Base-by-base conservation (phyloP, 2,797 vertebrate species). In the Cottoperca gobio region DNA sequence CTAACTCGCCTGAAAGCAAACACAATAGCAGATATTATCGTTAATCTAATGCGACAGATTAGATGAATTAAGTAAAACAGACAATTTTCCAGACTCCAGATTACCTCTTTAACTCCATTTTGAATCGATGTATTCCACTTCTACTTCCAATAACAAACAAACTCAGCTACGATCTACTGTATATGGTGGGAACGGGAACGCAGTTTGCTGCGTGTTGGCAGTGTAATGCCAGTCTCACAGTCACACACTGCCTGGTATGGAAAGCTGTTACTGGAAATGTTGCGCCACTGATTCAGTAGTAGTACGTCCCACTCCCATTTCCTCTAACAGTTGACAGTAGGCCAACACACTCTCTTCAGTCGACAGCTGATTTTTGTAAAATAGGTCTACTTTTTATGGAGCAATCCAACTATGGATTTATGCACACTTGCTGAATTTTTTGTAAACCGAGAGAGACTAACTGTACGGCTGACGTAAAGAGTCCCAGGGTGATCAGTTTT, bases 61-160 rank as follows among this genome's bases (percentile, higher is more conserved):
- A 10, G 6, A 37, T 21, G 0, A 31, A 9, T 2, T 7, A 5
- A 21, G 12, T 1, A 33, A 11, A 10, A 19, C 2, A n/a, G 2
- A n/a, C 3, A n/a, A 2, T 3, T 17, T 24, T 13, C 1, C 21
- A 6, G 3, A 16, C 19, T 33, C 6, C 0, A 26, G 0, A 3
- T 78, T 73, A 84, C 84, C 65, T 65, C 8, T 49, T 61, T 1
- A 24, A 28, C 7, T 50, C 49, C 75, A 83, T 73, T 16, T 2
- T 40, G 45, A 60, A 19, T 23, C 3, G 1, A 52, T 4, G 6
- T 10, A 1, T 23, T 55, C 23, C 26, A 4, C 4, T 11, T 46
- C 6, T 11, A 2, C 7, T 17, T 54, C 2, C 57, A 35, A 49
- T n/a, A 24, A 14, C n/a, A 5, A 3, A 8, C 21, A 11, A 21